Conservation (phyloP, 2,888 invertebrate genomes). For the Papilio demoleus region DNA sequence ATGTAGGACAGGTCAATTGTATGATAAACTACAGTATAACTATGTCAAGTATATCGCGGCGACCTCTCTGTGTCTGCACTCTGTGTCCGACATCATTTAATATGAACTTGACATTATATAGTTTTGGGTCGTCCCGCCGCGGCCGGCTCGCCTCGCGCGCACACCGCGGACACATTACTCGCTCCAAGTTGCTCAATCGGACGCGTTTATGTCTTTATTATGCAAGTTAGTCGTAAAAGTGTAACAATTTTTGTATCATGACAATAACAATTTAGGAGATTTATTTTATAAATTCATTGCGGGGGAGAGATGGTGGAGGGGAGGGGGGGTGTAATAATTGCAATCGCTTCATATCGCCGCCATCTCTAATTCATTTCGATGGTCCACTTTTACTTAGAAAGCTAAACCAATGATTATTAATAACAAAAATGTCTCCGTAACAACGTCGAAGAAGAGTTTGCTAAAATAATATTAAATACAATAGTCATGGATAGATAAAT, state of each 20-base stretch:
- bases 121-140: constrained; percentile 14
- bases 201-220: constrained; percentile 22
- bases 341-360: neutral
- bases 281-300: no score
- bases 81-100: constrained; percentile 11
- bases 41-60: constrained; percentile 5
- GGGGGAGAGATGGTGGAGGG: no score
- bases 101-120: constrained; percentile 33
- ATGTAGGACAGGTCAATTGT: neutral
- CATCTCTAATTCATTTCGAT: constrained; percentile 4
- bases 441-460: neutral
- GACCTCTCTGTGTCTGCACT: constrained; percentile 5
- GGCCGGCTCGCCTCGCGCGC: constrained; percentile 5
- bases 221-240: neutral
- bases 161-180: neutral
- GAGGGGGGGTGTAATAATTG: neutral
- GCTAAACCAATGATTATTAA: constrained; percentile 1
- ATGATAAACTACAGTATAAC: constrained; percentile 3
- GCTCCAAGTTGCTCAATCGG: neutral
- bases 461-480: neutral
- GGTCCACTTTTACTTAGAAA: constrained; percentile 13
- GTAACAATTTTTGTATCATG: neutral
- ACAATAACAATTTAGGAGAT: no score
- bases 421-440: neutral
- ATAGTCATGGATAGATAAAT: neutral